These are phyloP conservation scores for Enteromius treurensis DNA, from an alignment of 2,797 vertebrate species.

Conservation along the genomic window DNA sequence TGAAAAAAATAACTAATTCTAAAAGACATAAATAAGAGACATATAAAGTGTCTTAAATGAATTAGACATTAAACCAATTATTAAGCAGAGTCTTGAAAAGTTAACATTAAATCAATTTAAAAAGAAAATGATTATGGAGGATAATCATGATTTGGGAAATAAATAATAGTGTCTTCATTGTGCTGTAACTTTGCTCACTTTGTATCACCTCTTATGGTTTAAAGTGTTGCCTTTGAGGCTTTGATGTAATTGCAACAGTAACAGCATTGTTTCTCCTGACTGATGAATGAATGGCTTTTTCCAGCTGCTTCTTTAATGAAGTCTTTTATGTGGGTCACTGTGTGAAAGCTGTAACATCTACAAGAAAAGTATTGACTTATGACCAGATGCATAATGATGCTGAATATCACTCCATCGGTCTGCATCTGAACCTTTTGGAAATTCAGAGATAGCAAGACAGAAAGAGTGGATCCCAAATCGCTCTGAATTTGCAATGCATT, in stretches of 20 bases:
- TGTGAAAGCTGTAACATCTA: not conserved
- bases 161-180: not conserved
- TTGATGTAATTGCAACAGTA: conserved; percentile 21
- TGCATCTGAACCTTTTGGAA: not conserved
- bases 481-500: conserved; percentile 49
- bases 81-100: not conserved
- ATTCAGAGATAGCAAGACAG: conserved; percentile 31
- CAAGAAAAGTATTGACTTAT: not conserved
- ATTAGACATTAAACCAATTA: not conserved
- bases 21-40: too few relatives aligned
- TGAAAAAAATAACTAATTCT: not conserved
- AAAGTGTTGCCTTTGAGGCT: not conserved
- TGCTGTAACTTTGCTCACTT: not conserved
- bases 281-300: conserved; percentile 21
- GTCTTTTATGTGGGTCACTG: conserved; percentile 10
- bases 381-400: not conserved
- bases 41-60: not conserved
- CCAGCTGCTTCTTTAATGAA: not conserved
- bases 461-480: conserved; percentile 17
- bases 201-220: not conserved
- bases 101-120: too few relatives aligned
- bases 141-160: not conserved
- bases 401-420: not conserved
- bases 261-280: conserved; percentile 13
- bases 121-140: not conserved